These are phyloP conservation scores for Cataglyphis altisquamis DNA, from an alignment of 2,888 invertebrate species.

Conservation along the genomic window DNA sequence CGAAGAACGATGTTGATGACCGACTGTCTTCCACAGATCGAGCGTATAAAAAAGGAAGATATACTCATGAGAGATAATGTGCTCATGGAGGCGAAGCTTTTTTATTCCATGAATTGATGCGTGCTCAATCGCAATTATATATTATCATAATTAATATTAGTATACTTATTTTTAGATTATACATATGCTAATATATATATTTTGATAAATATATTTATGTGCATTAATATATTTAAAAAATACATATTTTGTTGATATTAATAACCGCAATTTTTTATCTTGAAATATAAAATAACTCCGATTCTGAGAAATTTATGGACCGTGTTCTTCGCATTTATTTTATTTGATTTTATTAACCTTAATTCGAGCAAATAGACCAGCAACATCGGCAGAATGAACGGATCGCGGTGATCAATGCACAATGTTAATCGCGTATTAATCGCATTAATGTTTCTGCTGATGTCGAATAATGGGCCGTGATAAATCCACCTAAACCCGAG, in stretches of 20 bases:
- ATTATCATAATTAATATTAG: neutral
- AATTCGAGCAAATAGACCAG: neutral
- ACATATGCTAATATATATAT: too few species aligned
- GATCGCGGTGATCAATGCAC: slow-evolving; percentile 14
- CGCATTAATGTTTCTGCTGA: slow-evolving; percentile 24
- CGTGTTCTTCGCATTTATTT: neutral
- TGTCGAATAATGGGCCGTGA: slow-evolving; percentile 45
- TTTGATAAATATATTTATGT: neutral
- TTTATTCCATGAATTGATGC: neutral
- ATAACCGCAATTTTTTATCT: neutral
- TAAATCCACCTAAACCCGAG: slow-evolving; percentile 17
- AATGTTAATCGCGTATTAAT: slow-evolving; percentile 34
- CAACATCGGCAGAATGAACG: slow-evolving; percentile 1
- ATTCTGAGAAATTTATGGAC: neutral
- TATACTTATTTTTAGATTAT: neutral
- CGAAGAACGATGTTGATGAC: slow-evolving; percentile 21
- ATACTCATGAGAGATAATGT: slow-evolving; percentile 2
- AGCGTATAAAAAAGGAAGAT: slow-evolving; percentile 32
- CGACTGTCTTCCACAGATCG: slow-evolving; percentile 31
- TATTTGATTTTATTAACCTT: neutral
- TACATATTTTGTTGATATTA: neutral
- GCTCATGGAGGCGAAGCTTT: neutral
- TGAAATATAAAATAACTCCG: neutral
- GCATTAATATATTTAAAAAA: neutral
- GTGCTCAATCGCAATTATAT: neutral